Evolutionary conservation across 2,797 vertebrate genomes (phyloP).

Genomic region (Anguilla anguilla): DNA sequence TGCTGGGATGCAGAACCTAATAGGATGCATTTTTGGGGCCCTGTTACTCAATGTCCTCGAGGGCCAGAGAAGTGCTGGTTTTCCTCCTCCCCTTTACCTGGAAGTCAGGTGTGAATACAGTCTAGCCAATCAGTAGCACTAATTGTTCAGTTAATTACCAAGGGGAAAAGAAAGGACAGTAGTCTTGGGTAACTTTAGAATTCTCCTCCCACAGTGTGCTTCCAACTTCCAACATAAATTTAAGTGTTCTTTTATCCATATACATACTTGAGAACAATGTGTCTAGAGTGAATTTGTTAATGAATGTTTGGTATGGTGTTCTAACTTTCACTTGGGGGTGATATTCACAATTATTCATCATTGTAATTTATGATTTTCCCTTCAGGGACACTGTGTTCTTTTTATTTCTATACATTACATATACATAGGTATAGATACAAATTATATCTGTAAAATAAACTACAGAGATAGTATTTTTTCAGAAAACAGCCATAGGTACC

Average conservation of each 20-base stretch:
- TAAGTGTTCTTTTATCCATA: not conserved
- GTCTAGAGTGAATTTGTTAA: not conserved
- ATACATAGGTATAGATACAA: not conserved
- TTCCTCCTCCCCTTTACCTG: no score
- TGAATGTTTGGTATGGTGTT: not conserved
- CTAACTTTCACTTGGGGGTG: not conserved
- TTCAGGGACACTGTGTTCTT: not conserved
- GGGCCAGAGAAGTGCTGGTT: no score
- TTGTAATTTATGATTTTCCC: not conserved
- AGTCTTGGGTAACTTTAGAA: no score
- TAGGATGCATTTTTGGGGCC: no score
- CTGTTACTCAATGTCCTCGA: no score
- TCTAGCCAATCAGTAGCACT: no score
- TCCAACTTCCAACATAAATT: not conserved
- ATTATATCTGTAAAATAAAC: not conserved
- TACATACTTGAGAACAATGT: not conserved
- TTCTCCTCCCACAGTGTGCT: no score
- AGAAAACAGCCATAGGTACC: not conserved
- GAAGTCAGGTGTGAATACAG: no score
- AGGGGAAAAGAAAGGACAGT: no score
- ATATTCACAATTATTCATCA: not conserved
- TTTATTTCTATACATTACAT: no score
- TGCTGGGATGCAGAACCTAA: no score
- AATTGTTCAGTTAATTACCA: no score
- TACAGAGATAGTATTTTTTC: not conserved